Conservation (phyloP, 1,140 invertebrate species). For the Caenorhabditis remanei region DNA sequence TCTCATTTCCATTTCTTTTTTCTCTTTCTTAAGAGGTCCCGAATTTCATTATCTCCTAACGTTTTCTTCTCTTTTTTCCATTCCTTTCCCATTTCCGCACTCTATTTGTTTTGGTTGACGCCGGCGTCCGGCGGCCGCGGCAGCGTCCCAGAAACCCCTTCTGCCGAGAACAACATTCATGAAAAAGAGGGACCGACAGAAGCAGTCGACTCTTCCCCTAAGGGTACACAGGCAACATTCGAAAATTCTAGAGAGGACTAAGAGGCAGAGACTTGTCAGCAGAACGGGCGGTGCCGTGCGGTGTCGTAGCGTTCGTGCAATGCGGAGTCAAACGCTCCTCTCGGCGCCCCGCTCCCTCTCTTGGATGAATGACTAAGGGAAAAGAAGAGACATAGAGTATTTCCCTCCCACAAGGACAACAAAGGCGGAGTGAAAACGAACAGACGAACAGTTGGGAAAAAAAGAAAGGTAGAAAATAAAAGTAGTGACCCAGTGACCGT, state of each 20-base stretch:
- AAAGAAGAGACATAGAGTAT: not conserved
- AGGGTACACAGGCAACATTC: not conserved
- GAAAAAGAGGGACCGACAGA: not conserved
- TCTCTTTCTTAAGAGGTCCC: not conserved
- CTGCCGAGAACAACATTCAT: not conserved
- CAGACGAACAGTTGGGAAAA: conserved; percentile 19
- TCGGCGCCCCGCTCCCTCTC: conserved; percentile 14
- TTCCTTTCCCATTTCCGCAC: conserved; percentile 3
- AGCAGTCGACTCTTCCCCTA: not conserved
- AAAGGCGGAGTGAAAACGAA: conserved; percentile 2
- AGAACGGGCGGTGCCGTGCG: conserved; percentile 54
- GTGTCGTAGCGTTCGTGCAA: conserved; percentile 45
- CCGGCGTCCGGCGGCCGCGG: not conserved
- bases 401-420: conserved; percentile 32
- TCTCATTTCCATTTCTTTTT: not conserved
- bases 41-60: not conserved
- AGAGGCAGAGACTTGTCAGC: not conserved
- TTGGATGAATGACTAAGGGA: not conserved
- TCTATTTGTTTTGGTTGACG: not conserved
- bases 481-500: conserved; percentile 31
- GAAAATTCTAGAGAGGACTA: not conserved
- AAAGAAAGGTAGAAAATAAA: not conserved
- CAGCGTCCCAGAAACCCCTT: not conserved
- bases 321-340: conserved; percentile 47
- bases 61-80: not conserved